Conservation (phyloP, 2,797 vertebrate species). For the Rhabdomys pumilio region DNA sequence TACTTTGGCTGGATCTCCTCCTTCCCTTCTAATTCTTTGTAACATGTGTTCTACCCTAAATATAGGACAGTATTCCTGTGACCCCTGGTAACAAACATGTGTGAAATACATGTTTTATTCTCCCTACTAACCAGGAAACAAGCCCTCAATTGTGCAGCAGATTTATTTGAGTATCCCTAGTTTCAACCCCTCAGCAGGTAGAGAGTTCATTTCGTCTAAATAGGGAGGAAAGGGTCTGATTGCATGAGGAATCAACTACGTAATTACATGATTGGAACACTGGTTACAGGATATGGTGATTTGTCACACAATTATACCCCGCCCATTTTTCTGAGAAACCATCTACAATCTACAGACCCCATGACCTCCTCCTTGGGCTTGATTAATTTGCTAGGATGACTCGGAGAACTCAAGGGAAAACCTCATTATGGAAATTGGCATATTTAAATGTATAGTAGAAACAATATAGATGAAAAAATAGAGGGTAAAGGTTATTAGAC, state of each 20-base stretch:
- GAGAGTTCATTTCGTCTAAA: neutral
- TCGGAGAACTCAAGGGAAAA: neutral
- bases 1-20: neutral
- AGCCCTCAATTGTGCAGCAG: neutral
- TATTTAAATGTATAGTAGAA: neutral
- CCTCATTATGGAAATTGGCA: neutral
- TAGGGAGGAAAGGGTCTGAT: neutral
- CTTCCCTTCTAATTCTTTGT: neutral
- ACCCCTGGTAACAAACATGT: neutral
- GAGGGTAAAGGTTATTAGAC: neutral
- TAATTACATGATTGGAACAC: neutral
- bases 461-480: neutral
- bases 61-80: neutral
- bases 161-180: neutral
- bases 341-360: neutral
- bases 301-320: neutral
- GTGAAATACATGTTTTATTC: neutral
- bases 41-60: neutral
- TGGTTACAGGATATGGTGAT: neutral
- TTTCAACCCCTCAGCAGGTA: neutral
- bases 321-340: neutral
- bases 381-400: neutral
- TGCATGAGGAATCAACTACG: neutral
- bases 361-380: neutral
- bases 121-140: neutral